These are phyloP conservation scores for Erpornis zantholeuca DNA, from an alignment of 2,113 vertebrate genomes.

Conservation along the genomic window DNA sequence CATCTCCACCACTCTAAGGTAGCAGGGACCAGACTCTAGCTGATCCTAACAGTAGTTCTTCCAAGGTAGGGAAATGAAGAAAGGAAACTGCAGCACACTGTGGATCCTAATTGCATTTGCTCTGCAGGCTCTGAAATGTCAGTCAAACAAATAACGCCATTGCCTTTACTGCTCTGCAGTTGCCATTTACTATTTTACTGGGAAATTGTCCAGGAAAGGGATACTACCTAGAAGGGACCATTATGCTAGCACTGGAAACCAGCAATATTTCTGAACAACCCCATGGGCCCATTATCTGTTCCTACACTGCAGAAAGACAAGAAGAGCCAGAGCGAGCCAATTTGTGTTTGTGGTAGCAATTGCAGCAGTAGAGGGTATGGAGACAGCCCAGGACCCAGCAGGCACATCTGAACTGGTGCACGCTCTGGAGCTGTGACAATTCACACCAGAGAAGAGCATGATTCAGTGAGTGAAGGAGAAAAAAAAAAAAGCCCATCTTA, in stretches of 20 bases:
- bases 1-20: background rate
- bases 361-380: background rate
- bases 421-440: background rate
- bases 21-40: background rate
- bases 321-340: background rate
- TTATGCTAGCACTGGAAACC: constrained; percentile 39
- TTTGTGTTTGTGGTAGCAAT: background rate
- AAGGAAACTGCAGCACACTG: background rate
- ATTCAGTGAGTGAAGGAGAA: background rate
- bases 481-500: background rate
- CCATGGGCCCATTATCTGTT: background rate
- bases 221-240: constrained; percentile 42
- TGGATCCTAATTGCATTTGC: constrained; percentile 40
- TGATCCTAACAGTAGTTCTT: background rate
- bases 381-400: background rate
- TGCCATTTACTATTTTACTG: constrained; percentile 60
- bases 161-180: constrained; percentile 31
- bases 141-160: constrained; percentile 4
- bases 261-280: constrained; percentile 37
- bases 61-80: background rate
- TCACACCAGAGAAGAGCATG: background rate
- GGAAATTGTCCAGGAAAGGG: constrained; percentile 48
- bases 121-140: constrained; percentile 36
- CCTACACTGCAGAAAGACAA: background rate
- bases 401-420: background rate